phyloP scores from a whole-genome alignment of 92 coral and sea anemone species.

The Plumapathes pennacea region DNA sequence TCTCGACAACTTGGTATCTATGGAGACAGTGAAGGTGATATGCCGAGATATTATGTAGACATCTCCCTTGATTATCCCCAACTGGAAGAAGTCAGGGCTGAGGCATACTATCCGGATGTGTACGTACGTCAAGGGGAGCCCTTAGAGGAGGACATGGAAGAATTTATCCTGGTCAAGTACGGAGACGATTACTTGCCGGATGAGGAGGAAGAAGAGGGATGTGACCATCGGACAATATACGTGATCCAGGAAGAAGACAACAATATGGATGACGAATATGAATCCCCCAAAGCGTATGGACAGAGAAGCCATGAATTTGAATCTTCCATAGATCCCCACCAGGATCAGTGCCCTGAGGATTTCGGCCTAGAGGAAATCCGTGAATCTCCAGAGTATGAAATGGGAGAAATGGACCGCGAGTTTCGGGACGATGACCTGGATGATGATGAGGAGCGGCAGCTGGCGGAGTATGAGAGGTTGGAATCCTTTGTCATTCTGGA shows the following conservation, averaged over 20 bases:
- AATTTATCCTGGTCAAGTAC: slow-evolving; percentile 77
- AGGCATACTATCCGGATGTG: slow-evolving; percentile 45
- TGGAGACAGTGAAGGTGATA: slow-evolving; percentile 16
- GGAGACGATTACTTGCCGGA: slow-evolving; percentile 45
- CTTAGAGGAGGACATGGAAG: slow-evolving; percentile 75
- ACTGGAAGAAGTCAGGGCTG: slow-evolving; percentile 54
- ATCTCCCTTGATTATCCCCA: slow-evolving; percentile 66
- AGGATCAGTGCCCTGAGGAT: slow-evolving; percentile 44
- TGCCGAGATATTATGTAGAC: slow-evolving; percentile 76
- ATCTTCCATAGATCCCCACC: slow-evolving; percentile 1
- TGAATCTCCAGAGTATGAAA: slow-evolving; percentile 64
- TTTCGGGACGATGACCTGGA: slow-evolving; percentile 42
- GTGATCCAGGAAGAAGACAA: slow-evolving; percentile 87
- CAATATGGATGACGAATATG: slow-evolving; percentile 42
- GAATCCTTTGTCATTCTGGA: slow-evolving; percentile 86
- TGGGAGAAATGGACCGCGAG: slow-evolving; percentile 17
- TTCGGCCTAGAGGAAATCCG: slow-evolving; percentile 63
- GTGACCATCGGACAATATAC: slow-evolving; percentile 83
- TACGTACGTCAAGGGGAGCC: slow-evolving; percentile 79
- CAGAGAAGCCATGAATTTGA: no score
- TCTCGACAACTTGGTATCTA: slow-evolving; percentile 30
- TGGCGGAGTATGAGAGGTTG: slow-evolving; percentile 85
- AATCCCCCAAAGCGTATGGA: slow-evolving; percentile 16
- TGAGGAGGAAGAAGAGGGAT: slow-evolving; percentile 65
- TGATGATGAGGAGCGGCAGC: slow-evolving; percentile 68